Conservation (phyloP, 2,888 invertebrate species). For the Polydrusus pterygomalis region DNA sequence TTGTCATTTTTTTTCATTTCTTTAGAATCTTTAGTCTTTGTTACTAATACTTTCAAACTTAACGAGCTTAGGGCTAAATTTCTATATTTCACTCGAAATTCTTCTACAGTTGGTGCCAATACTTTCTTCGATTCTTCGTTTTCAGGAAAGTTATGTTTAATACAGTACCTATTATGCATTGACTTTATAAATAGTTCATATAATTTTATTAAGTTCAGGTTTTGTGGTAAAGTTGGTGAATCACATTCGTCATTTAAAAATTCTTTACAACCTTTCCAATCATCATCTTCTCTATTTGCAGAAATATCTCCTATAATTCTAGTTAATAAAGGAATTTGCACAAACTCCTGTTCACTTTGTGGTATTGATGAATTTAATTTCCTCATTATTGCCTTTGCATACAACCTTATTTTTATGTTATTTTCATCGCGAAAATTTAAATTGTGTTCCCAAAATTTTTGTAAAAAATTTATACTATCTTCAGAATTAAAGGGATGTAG, state of each 20-base stretch:
- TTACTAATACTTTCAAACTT: background rate
- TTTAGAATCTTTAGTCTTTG: background rate
- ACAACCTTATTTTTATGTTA: background rate
- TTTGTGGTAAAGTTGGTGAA: background rate
- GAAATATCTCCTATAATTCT: conserved; percentile 3
- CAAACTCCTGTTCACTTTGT: background rate
- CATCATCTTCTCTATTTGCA: background rate
- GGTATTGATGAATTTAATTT: background rate
- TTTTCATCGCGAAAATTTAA: background rate
- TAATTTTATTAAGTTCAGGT: background rate
- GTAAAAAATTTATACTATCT: conserved; percentile 6
- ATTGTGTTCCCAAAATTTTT: background rate
- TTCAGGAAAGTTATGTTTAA: background rate
- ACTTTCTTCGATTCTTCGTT: too few species aligned
- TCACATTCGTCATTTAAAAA: background rate
- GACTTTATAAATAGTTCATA: background rate
- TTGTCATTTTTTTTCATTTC: background rate
- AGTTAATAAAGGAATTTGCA: conserved; percentile 15
- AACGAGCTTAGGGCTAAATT: background rate
- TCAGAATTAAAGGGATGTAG: background rate
- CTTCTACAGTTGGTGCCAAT: background rate
- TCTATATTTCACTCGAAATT: background rate
- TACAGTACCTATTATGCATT: background rate
- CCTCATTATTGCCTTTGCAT: conserved; percentile 5
- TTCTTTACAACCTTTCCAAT: conserved; percentile 23